phyloP scores from a whole-genome alignment of 1,140 invertebrate genomes.

The Ptiloglossa arizonensis region DNA sequence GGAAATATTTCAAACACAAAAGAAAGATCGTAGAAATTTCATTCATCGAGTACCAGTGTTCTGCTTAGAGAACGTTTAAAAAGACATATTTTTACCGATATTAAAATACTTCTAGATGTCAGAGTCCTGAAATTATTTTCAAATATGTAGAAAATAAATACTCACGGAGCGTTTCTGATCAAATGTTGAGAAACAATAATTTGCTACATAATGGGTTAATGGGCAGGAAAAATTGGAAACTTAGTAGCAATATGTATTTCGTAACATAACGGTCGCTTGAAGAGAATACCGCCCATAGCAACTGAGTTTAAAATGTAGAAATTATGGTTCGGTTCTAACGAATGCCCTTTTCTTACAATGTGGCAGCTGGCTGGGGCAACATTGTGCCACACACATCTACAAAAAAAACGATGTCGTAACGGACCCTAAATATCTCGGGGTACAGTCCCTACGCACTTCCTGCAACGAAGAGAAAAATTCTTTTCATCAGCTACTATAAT shows the following conservation, averaged over 20 bases:
- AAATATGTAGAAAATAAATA: background rate
- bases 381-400: constrained; percentile 29
- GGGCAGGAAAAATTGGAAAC: constrained; percentile 5
- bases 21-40: too few species aligned
- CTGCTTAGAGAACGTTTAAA: too few species aligned
- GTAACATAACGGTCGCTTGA: background rate
- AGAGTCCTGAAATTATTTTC: too few species aligned
- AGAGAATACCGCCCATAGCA: constrained; percentile 8
- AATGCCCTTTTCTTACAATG: constrained; percentile 35
- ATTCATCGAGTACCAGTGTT: too few species aligned
- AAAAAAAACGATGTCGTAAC: constrained; percentile 36
- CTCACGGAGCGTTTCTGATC: too few species aligned
- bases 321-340: background rate
- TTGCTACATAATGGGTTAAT: background rate
- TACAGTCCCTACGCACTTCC: constrained; percentile 2
- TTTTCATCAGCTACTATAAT: background rate
- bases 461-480: constrained; percentile 9
- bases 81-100: too few species aligned
- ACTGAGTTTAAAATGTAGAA: constrained; percentile 40
- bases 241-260: background rate
- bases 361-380: constrained; percentile 26
- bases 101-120: too few species aligned
- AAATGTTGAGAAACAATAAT: background rate
- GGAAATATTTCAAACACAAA: too few species aligned
- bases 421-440: constrained; percentile 24